These are phyloP conservation scores for Atractosteus spatula DNA, from an alignment of 2,113 vertebrate species.

Conservation along the genomic window DNA sequence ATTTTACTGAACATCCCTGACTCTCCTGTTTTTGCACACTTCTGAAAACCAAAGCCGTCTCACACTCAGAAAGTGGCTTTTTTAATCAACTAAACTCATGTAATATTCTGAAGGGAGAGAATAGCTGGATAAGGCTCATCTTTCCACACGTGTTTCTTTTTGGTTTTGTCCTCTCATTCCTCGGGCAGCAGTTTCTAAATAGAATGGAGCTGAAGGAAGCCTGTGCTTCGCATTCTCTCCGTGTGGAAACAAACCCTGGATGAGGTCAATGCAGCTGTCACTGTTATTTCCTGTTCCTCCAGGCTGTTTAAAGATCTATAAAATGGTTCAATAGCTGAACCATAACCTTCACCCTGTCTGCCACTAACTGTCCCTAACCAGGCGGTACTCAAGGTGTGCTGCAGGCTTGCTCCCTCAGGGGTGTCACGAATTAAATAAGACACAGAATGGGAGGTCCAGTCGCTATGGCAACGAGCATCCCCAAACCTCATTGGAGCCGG, in stretches of 20 bases:
- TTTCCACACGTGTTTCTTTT: neutral
- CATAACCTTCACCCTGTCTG: constrained; percentile 6
- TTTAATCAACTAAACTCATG: too few species aligned
- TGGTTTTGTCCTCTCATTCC: neutral
- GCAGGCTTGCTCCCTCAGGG: neutral
- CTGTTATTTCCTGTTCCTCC: neutral
- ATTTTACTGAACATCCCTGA: too few species aligned
- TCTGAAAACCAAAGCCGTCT: too few species aligned
- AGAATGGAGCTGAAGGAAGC: neutral
- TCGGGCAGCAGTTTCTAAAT: neutral
- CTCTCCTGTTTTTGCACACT: too few species aligned
- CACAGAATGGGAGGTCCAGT: neutral
- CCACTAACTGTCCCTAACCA: constrained; percentile 4
- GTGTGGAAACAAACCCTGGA: neutral
- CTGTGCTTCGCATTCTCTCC: neutral
- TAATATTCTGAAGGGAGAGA: neutral
- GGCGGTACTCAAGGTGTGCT: neutral
- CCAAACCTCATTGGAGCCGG: too few species aligned
- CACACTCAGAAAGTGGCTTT: too few species aligned
- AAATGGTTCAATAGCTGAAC: neutral
- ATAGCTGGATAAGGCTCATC: neutral
- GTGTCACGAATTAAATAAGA: neutral
- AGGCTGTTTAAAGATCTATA: neutral
- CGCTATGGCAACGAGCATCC: too few species aligned
- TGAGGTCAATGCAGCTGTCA: neutral